Conservation (phyloP, 2,888 invertebrate species). For the Cordylochernes scorpioides region DNA sequence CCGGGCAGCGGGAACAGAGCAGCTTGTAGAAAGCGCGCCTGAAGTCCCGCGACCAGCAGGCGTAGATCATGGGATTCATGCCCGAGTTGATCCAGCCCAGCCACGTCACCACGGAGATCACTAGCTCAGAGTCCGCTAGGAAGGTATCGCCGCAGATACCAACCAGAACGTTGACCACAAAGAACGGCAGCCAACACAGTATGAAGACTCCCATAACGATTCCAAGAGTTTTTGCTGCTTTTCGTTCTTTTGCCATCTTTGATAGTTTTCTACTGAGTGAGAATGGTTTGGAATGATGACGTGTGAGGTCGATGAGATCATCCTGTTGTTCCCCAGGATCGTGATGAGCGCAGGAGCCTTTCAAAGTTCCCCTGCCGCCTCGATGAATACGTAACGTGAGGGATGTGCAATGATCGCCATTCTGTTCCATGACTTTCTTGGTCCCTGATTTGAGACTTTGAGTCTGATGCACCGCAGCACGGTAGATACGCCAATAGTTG, state of each 20-base stretch:
- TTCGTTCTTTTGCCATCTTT: constrained; percentile 86
- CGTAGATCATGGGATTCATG: constrained; percentile 92
- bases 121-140: constrained; percentile 59
- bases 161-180: constrained; percentile 69
- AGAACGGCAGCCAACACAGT: constrained; percentile 89
- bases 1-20: constrained; percentile 62
- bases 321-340: constrained; percentile 2
- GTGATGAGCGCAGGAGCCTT: constrained; percentile 2
- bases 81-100: constrained; percentile 83
- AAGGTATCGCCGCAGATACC: constrained; percentile 47
- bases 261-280: constrained; percentile 72
- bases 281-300: constrained; percentile 40
- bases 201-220: constrained; percentile 85
- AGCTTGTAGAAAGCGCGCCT: constrained; percentile 61
- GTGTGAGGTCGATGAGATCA: constrained; percentile 8
- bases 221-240: constrained; percentile 84
- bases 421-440: constrained; percentile 29
- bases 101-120: constrained; percentile 70
- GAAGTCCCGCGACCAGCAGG: constrained; percentile 92
- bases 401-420: constrained; percentile 16
- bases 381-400: constrained; percentile 74
- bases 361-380: constrained; percentile 32
- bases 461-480: constrained; percentile 74
- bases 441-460: constrained; percentile 66
- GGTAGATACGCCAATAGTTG: constrained; percentile 83